These are phyloP conservation scores for Lycopodina hypogea DNA, from an alignment of 37 sponge, comb jelly and placozoan species.

Conservation along the genomic window DNA sequence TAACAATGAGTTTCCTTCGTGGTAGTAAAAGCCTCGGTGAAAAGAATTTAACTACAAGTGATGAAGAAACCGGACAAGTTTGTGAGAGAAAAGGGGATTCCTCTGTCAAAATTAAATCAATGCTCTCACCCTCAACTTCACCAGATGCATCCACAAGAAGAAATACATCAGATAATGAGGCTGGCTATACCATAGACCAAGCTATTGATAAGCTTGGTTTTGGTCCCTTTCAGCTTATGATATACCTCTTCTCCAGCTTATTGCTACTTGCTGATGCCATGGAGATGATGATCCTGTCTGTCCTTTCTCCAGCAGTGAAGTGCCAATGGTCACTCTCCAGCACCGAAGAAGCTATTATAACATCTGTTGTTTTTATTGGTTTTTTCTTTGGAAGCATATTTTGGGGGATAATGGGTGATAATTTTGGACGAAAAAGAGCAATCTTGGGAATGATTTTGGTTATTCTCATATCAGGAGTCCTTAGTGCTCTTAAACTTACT, in stretches of 20 bases:
- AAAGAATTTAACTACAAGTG: too few relatives aligned
- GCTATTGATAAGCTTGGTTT: constrained; percentile 67
- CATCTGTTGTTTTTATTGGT: constrained; percentile 71
- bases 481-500: constrained; percentile 22
- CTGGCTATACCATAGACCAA: constrained; percentile 70
- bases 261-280: constrained; percentile 44
- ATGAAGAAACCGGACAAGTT: too few relatives aligned
- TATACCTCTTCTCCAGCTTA: constrained; percentile 35
- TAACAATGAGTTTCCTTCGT: too few relatives aligned
- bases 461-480: constrained; percentile 26
- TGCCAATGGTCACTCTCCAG: constrained; percentile 37
- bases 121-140: too few relatives aligned
- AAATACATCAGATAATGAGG: too few relatives aligned
- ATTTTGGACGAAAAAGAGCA: constrained; percentile 54
- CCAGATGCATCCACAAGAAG: too few relatives aligned
- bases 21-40: too few relatives aligned
- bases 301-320: constrained; percentile 37
- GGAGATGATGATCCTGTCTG: constrained; percentile 49
- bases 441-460: constrained; percentile 9
- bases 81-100: too few relatives aligned
- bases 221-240: constrained; percentile 53
- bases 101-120: too few relatives aligned
- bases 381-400: constrained; percentile 52
- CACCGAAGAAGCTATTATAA: constrained; percentile 31
- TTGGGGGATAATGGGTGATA: constrained; percentile 56